Percentiles rank a stretch among this genome's conserved stretches.
These are phyloP conservation scores for Ambastaia sidthimunki DNA, from an alignment of 2,797 vertebrate species.

Conservation along the genomic window DNA sequence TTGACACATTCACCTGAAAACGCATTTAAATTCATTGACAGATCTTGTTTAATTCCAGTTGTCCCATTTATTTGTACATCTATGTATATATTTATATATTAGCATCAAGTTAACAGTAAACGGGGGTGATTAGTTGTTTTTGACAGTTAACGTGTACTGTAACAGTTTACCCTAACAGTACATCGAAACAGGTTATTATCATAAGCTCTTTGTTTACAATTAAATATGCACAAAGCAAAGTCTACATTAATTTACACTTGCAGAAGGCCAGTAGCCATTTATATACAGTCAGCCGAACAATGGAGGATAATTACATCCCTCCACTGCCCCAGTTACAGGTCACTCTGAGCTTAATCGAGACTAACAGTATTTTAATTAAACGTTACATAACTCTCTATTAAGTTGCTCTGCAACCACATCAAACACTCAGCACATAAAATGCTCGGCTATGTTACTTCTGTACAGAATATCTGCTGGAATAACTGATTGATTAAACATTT, in stretches of 20 bases:
- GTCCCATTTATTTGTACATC: conserved; percentile 71
- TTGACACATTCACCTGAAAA: neutral
- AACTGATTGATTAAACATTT: conserved; percentile 49
- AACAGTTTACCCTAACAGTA: conserved; percentile 60
- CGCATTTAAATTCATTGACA: neutral
- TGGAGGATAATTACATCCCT: conserved; percentile 70
- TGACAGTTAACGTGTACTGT: conserved; percentile 37
- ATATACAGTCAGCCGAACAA: conserved; percentile 74
- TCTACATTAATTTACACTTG: conserved; percentile 77
- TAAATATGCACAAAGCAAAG: conserved; percentile 76
- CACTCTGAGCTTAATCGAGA: conserved; percentile 69
- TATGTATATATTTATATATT: conserved; percentile 58
- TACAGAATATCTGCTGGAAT: no score
- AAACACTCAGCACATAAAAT: conserved; percentile 76
- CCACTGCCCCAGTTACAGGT: conserved; percentile 60
- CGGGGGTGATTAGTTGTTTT: conserved; percentile 61
- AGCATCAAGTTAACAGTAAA: conserved; percentile 66
- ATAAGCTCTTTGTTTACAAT: conserved; percentile 71
- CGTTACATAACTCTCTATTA: conserved; percentile 77
- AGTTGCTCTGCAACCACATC: conserved; percentile 92
- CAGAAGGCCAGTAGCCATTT: conserved; percentile 66
- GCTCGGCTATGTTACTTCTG: conserved; percentile 62
- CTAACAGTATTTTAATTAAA: conserved; percentile 82
- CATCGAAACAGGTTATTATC: conserved; percentile 65
- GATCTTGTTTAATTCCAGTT: conserved; percentile 75